These are phyloP conservation scores for Pachycephus smyrnensis DNA, from an alignment of 2,888 invertebrate genomes.

Conservation along the genomic window DNA sequence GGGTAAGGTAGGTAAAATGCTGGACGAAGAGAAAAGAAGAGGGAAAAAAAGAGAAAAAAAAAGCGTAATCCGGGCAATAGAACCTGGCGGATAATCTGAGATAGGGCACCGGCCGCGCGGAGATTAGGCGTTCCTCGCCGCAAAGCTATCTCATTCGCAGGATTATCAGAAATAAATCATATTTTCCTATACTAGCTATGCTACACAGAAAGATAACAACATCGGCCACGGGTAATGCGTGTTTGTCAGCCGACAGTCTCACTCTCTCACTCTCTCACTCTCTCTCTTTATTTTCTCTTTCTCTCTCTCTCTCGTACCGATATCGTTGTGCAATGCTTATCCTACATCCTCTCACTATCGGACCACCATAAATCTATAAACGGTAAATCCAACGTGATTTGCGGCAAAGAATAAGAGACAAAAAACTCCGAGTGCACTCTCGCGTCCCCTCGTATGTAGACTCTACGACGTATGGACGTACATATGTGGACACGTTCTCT, in stretches of 20 bases:
- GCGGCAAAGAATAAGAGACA: conserved; percentile 19
- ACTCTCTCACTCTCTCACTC: no score
- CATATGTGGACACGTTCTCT: no score
- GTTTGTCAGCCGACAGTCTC: conserved; percentile 34
- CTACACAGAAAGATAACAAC: conserved; percentile 43
- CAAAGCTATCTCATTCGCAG: conserved; percentile 61
- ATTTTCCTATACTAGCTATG: conserved; percentile 55
- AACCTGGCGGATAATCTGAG: conserved; percentile 59
- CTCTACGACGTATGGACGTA: no score
- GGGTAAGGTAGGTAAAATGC: neutral
- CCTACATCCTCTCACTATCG: conserved; percentile 33
- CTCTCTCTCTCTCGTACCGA: conserved; percentile 17
- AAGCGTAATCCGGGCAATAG: conserved; percentile 63
- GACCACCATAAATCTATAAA: conserved; percentile 58
- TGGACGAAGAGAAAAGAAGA: conserved; percentile 24
- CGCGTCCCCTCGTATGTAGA: no score
- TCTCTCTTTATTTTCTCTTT: neutral
- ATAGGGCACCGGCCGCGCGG: conserved; percentile 41
- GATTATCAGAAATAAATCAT: conserved; percentile 68
- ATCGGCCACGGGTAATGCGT: conserved; percentile 43
- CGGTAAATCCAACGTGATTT: conserved; percentile 57
- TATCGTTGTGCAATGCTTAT: conserved; percentile 45
- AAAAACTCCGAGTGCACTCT: no score
- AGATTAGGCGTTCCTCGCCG: conserved; percentile 57
- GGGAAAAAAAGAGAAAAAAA: conserved; percentile 40